These are phyloP conservation scores for Sebastolobus altivelis DNA, from an alignment of 2,797 vertebrate species.

Conservation along the genomic window DNA sequence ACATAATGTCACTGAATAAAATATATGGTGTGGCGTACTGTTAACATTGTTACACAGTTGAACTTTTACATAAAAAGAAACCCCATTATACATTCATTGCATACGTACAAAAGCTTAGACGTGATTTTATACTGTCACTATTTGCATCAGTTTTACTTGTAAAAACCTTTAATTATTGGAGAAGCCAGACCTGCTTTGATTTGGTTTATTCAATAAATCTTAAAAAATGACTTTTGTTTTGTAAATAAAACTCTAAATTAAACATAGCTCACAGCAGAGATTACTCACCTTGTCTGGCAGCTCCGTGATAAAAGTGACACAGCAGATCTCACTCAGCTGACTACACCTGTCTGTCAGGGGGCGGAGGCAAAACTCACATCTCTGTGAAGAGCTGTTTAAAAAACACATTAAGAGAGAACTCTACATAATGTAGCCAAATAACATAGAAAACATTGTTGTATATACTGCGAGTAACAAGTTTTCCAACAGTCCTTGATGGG, in stretches of 20 bases:
- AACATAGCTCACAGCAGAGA: neutral
- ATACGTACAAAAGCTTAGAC: neutral
- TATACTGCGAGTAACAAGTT: neutral
- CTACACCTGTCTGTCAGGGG: slow-evolving; percentile 25
- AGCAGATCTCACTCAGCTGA: slow-evolving; percentile 13
- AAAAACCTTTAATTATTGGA: neutral
- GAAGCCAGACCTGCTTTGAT: neutral
- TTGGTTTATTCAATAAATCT: neutral
- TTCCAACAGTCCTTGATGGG: neutral
- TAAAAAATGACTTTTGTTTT: neutral
- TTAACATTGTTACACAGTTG: neutral
- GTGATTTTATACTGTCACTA: neutral
- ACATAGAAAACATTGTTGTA: neutral
- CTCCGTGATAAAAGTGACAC: slow-evolving; percentile 25
- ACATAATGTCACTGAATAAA: neutral
- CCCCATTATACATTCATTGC: neutral
- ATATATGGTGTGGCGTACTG: neutral
- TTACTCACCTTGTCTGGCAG: slow-evolving; percentile 56
- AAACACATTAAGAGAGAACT: neutral
- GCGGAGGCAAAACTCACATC: slow-evolving; percentile 31
- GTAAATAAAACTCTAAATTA: neutral
- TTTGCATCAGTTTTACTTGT: neutral
- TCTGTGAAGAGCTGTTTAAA: neutral
- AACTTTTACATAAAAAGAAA: neutral
- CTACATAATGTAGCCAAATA: neutral